These are phyloP conservation scores for Pyrocoelia pectoralis DNA, from an alignment of 2,888 invertebrate genomes.

Conservation along the genomic window DNA sequence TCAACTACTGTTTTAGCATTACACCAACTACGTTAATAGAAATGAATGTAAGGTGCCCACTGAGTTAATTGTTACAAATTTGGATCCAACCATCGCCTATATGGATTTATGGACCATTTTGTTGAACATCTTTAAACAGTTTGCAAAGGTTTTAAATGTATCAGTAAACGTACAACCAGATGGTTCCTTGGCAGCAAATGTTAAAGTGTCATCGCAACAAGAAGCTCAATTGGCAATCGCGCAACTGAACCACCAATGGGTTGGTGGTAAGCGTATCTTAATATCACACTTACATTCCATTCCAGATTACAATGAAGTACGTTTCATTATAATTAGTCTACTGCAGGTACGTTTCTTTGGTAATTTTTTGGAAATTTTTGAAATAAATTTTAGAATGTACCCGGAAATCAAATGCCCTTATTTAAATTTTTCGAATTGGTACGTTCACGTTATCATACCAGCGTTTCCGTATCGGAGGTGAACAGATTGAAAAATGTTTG, in stretches of 20 bases:
- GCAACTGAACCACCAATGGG: not conserved
- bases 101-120: not conserved
- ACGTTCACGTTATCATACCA: slow-evolving; percentile 80
- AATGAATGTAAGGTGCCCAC: not conserved
- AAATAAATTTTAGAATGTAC: slow-evolving; percentile 71
- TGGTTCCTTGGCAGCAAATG: not conserved
- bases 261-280: not conserved
- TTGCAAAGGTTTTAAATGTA: not conserved
- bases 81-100: not conserved
- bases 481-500: slow-evolving; percentile 81
- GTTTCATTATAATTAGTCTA: not conserved
- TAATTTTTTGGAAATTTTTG: not conserved
- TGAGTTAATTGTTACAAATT: not conserved
- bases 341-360: not conserved
- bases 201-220: not conserved
- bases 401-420: slow-evolving; percentile 76
- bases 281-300: not conserved
- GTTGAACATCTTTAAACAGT: not conserved
- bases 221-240: not conserved
- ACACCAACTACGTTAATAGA: not conserved
- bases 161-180: not conserved
- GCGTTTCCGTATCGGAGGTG: slow-evolving; percentile 75
- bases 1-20: too few relatives aligned
- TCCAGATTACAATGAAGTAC: not conserved
- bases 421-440: slow-evolving; percentile 85